Percentiles rank a stretch among this genome's conserved stretches.
These are phyloP conservation scores for Cervus canadensis DNA, from an alignment of 2,113 vertebrate genomes.

Conservation along the genomic window DNA sequence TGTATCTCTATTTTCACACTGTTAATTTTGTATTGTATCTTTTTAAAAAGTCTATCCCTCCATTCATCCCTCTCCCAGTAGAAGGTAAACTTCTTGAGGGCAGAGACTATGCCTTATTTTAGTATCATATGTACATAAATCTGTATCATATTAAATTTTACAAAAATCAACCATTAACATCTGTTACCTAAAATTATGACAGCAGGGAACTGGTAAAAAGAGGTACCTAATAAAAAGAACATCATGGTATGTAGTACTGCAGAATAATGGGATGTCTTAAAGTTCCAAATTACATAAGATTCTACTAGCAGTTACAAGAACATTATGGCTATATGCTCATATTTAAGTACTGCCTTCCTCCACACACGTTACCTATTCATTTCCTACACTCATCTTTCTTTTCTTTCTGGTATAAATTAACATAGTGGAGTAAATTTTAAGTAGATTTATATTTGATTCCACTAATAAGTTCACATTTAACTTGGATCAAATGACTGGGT, in stretches of 20 bases:
- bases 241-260: background rate
- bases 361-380: background rate
- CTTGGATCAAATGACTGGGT: background rate
- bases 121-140: background rate
- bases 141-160: background rate
- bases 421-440: constrained; percentile 19
- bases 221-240: constrained; percentile 26
- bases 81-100: background rate
- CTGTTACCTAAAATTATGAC: background rate
- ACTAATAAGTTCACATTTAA: constrained; percentile 40
- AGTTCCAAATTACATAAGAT: background rate
- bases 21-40: background rate
- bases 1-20: background rate
- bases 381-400: background rate
- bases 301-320: constrained; percentile 17
- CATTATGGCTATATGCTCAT: background rate
- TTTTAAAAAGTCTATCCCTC: background rate
- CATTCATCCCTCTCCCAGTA: background rate
- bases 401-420: background rate
- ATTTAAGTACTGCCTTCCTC: background rate
- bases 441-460: background rate
- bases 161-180: constrained; percentile 25
- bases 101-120: constrained; percentile 1
- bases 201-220: constrained; percentile 1
- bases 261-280: background rate